Evolutionary conservation across 2,797 vertebrate species (phyloP), one percentile per base, ranked within the genome.

Genomic region (Huso huso): DNA sequence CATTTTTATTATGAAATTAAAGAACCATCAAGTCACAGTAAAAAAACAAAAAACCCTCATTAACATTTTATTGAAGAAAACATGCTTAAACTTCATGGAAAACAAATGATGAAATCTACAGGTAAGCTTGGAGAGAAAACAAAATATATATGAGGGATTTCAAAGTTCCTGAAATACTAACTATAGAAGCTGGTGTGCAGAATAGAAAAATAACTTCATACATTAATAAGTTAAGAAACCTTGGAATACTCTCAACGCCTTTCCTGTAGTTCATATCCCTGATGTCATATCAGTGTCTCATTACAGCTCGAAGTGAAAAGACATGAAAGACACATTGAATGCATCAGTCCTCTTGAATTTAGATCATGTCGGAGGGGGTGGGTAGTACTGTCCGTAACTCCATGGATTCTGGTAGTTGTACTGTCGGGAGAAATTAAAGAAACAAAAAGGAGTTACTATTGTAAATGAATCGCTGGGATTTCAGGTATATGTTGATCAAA

Each of bases 321-420:
- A 18, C 15, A 18, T 18, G 15, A 18, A 18, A 37, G 15, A 11
- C 9, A 37, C 2, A 37, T 4, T 37, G 51, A 66, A 50, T n/a
- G 55, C 37, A 37, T 65, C 72, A 15, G 37, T 57, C 52, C 51
- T 8, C 10, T 10, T 57, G 13, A 59, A n/a, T 59, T 15, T 66
- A 62, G 59, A 89, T 97, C 92, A 99, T 79, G 96, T 97, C 1
- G 95, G 91, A 70, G 94, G 90, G 64, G 93, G 92, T 0, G 95
- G 94, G 76, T 99, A 99, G 92, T 99, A 99, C 79, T 97, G 96
- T 84, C 94, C 96, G 1, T 98, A 99, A 66, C 94, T 95, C 96
- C 96, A 99, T 2, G 92, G 88, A 61, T 93, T 97, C 77, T 95
- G 94, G 23, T 92, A 92, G 48, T 94, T 93, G 69, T 99, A 98